Conservation (phyloP, 2,888 invertebrate genomes). For the Sphinx pinastri region DNA sequence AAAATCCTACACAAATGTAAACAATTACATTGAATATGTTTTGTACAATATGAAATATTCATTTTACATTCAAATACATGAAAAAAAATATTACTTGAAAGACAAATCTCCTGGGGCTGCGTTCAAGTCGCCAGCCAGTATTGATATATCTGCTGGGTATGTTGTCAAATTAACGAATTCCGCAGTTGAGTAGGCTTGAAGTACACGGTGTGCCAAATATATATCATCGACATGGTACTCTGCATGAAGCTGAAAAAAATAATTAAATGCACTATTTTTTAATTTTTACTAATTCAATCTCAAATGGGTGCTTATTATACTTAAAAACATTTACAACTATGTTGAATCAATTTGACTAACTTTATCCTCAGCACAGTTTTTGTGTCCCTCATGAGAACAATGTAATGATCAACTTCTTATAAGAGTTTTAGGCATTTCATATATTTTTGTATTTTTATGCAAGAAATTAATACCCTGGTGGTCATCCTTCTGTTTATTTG, state of each 20-base stretch:
- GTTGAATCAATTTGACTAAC: too few relatives aligned
- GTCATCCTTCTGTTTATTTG: too few relatives aligned
- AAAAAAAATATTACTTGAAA: conserved; percentile 46
- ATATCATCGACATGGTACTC: conserved; percentile 95
- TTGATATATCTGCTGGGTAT: conserved; percentile 89
- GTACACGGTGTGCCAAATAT: conserved; percentile 95
- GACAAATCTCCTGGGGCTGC: conserved; percentile 94
- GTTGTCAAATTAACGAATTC: conserved; percentile 96
- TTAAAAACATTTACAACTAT: neutral
- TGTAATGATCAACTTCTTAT: too few relatives aligned
- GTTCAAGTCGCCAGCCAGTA: conserved; percentile 98
- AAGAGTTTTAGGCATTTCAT: too few relatives aligned
- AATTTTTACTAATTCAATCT: neutral
- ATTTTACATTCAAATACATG: too few relatives aligned
- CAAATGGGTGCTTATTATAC: neutral
- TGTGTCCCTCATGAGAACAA: too few relatives aligned
- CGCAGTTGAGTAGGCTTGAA: conserved; percentile 97
- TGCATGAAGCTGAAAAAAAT: conserved; percentile 91
- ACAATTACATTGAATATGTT: too few relatives aligned
- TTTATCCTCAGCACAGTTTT: neutral
- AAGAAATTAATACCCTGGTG: too few relatives aligned
- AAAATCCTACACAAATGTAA: too few relatives aligned
- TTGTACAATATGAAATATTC: too few relatives aligned
- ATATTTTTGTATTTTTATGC: too few relatives aligned
- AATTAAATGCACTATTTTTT: neutral